phyloP scores from a whole-genome alignment of 2,888 invertebrate genomes.

The Morinoia aosen region DNA sequence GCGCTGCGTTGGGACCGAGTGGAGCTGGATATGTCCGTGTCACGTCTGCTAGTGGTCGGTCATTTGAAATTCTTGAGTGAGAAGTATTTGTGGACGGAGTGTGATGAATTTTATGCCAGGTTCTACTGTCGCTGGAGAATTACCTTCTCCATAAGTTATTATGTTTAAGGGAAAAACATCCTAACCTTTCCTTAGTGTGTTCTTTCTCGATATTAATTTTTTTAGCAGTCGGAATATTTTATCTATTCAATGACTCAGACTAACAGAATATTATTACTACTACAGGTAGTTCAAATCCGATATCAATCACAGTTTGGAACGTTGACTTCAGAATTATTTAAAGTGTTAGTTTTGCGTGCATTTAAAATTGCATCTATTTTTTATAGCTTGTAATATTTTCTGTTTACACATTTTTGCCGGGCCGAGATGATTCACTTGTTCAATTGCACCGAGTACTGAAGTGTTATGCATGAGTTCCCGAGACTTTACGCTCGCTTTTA shows the following conservation, averaged over 20 bases:
- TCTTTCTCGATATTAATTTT: too few relatives aligned
- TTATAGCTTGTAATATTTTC: neutral
- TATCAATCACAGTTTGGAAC: neutral
- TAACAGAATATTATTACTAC: too few relatives aligned
- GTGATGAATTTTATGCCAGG: neutral
- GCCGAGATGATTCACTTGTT: neutral
- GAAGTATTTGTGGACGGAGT: too few relatives aligned
- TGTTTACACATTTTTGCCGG: neutral
- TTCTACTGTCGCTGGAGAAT: neutral
- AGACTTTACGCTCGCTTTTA: neutral
- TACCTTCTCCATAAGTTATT: too few relatives aligned
- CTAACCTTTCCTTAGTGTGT: too few relatives aligned
- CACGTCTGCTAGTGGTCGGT: neutral
- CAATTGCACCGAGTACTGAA: neutral
- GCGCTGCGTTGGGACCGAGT: neutral
- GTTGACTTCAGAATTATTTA: neutral
- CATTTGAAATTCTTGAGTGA: neutral
- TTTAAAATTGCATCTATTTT: neutral
- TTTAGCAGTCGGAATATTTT: too few relatives aligned
- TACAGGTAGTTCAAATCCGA: neutral
- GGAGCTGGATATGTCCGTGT: neutral
- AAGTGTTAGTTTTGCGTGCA: neutral
- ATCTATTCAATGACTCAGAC: too few relatives aligned
- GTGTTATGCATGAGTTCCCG: neutral
- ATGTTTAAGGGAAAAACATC: too few relatives aligned